Base-by-base conservation (phyloP, 2,113 vertebrate species). In the Ailuropoda melanoleuca region DNA sequence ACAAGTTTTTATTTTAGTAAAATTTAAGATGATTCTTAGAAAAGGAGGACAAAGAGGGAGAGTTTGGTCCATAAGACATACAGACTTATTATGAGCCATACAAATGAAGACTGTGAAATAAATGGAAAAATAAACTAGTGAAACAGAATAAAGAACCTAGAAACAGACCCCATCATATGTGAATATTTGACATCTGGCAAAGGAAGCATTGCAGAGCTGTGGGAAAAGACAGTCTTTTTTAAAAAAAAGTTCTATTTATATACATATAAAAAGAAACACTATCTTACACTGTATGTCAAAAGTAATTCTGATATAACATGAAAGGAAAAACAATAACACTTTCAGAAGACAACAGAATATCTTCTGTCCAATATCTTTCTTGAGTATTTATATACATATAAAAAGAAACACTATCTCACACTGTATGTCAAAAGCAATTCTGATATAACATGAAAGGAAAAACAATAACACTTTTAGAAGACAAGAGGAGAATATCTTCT, bases 381-480 rank as follows among this genome's bases (percentile, higher is more conserved):
- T 78, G 21, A 93, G 56, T n/a, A n/a, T n/a, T n/a, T n/a, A n/a
- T n/a, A n/a, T n/a, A n/a, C n/a, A 34, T 34, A 66, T 66, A 66
- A 34, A 66, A 66, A 80, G 62, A 48, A 50, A 84, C 46, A 60
- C 15, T 68, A 43, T 82, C 31, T 93, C 46, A 81, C 10, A 24
- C 18, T 75, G 3, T 15, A 62, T 37, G 24, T 26, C 64, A 72
- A 43, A 95, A 78, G 50, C 7, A 70, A 24, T 92, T 82, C 80
- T 55, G 2, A 39, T 75, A 14, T 72, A 95, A 93, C n/a, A 29
- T 62, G n/a, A 96, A 95, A 93, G 46, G 34, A 74, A 86, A 97
- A 84, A 87, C 77, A 87, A 64, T 17, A 7, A 92, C 34, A 31
- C 7, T 53, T 95, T 95, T 19, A 55, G 77, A 93, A 60, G 53